phyloP scores from a whole-genome alignment of 2,113 vertebrate species.

The Oceanodroma tethys region DNA sequence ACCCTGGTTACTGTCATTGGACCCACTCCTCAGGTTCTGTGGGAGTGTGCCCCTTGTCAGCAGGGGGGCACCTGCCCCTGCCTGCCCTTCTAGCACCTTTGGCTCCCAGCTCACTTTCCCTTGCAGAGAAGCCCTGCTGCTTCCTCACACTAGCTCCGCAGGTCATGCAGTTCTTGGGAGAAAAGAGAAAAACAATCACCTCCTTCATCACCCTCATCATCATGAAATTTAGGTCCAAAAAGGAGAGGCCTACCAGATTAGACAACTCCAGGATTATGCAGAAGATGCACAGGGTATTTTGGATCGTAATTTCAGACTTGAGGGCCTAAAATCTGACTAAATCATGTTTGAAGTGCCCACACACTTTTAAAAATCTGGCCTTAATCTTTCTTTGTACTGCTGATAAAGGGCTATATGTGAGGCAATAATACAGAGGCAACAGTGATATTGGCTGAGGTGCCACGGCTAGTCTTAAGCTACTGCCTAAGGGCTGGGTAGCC shows the following conservation, averaged over 20 bases:
- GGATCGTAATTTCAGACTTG: neutral
- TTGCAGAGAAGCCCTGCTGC: neutral
- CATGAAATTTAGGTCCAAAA: neutral
- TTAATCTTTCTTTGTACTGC: neutral
- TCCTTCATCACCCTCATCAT: neutral
- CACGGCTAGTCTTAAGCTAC: neutral
- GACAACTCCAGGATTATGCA: neutral
- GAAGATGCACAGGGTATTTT: neutral
- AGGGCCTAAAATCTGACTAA: neutral
- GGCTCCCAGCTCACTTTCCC: neutral
- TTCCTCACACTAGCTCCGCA: neutral
- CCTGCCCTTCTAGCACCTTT: neutral
- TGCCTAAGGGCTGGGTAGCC: neutral
- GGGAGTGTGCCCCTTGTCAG: neutral
- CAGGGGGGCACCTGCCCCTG: neutral
- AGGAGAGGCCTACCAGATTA: neutral
- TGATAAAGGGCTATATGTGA: neutral
- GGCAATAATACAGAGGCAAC: neutral
- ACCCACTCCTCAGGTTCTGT: neutral
- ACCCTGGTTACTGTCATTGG: neutral
- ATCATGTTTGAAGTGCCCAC: neutral
- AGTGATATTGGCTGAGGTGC: neutral
- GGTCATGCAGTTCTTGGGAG: neutral
- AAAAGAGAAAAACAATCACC: neutral
- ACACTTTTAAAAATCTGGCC: neutral